These are phyloP conservation scores for Caenorhabditis sp. DNA, from an alignment of 2,888 invertebrate species.

Conservation along the genomic window DNA sequence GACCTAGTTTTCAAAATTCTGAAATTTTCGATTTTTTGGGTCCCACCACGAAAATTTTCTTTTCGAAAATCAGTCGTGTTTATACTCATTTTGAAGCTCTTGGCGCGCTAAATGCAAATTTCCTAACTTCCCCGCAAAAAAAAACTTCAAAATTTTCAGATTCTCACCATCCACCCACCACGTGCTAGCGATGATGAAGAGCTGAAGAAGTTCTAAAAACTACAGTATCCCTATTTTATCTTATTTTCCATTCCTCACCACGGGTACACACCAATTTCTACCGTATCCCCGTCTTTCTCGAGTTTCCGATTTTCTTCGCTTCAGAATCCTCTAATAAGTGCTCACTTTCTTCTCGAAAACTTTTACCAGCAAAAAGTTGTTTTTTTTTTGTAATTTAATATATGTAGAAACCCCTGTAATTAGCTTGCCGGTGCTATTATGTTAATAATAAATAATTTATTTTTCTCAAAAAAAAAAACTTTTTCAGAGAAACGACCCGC, in stretches of 20 bases:
- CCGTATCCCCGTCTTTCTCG: slow-evolving; percentile 47
- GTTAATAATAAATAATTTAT: slow-evolving; percentile 8
- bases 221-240: neutral
- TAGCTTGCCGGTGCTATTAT: slow-evolving; percentile 12
- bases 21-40: neutral
- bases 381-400: neutral
- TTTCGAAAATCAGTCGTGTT: neutral
- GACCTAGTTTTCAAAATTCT: neutral
- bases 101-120: neutral
- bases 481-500: too few species aligned
- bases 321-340: slow-evolving; percentile 5
- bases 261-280: slow-evolving; percentile 18
- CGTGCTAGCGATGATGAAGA: slow-evolving; percentile 32
- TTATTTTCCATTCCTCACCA: neutral
- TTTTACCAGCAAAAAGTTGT: neutral
- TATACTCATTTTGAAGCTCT: slow-evolving; percentile 3
- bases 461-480: too few species aligned
- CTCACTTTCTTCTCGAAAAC: neutral
- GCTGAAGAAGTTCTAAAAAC: slow-evolving; percentile 35
- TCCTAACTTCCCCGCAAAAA: too few species aligned
- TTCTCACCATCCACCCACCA: slow-evolving; percentile 25
- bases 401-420: slow-evolving; percentile 9
- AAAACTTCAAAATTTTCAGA: neutral
- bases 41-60: neutral
- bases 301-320: neutral